Base-by-base conservation (phyloP, 2,797 vertebrate genomes). In the Enteromius unitaeniatus region DNA sequence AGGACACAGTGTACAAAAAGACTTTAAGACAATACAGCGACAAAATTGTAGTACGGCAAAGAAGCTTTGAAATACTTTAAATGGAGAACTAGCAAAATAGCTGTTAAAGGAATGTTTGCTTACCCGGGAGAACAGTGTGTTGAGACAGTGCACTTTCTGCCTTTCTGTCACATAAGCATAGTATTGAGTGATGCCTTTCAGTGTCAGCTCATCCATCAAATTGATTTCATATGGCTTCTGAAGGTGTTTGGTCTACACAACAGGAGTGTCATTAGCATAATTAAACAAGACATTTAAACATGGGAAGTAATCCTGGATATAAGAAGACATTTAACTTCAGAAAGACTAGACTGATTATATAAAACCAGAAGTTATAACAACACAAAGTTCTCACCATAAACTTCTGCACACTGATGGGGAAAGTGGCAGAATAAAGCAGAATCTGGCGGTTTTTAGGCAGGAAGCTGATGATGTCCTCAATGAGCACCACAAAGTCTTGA, bases 211-310 rank as follows among this genome's bases (percentile, higher is more conserved):
- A 90, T 96, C 95, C 95, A 96, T 96, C 92, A 96, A 91, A 92
- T 96, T 96, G 64, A 96, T 96, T 92, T 96, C 95, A 42, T 96
- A 96, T 42, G 95, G 95, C 85, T 96, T 96, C 92, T 94, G 91
- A 31, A 96, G 92, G 88, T 96, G 94, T 88, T 95, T 95, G 62
- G 88, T 86, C 95, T 95, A 40, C 9, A 91, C 78, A 45, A 72
- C 1, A 14, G 58, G 9, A 86, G n/a, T 58, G 8, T 34, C 23
- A 81, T 23, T 37, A 4, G 31, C 21, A 79, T 82, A 5, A 21
- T 31, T 28, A 77, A 7, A 73, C 4, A 15, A 8, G 26, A 14
- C 3, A 51, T 10, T 47, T 31, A 14, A 0, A 85, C 23, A 17
- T 21, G 1, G n/a, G 3, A 78, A 8, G 78, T 13, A 86, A 82